Conservation (phyloP, 2,888 invertebrate species). For the Tetanocera ferruginea region DNA sequence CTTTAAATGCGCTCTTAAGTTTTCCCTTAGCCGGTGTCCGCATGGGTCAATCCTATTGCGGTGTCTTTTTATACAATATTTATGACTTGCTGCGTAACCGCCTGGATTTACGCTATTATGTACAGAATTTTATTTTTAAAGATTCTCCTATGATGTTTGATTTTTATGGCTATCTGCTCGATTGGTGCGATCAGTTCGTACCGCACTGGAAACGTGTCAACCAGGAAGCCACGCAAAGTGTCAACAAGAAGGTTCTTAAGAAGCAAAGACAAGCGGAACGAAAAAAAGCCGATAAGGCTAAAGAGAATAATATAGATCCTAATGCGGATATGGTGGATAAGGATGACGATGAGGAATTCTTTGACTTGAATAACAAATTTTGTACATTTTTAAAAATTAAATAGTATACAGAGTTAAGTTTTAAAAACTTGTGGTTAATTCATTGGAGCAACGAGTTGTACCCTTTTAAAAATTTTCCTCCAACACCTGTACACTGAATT, state of each 20-base stretch:
- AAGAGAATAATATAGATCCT: slow-evolving; percentile 52
- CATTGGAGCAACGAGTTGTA: not conserved
- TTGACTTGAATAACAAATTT: slow-evolving; percentile 68
- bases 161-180: slow-evolving; percentile 60
- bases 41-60: slow-evolving; percentile 78
- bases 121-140: slow-evolving; percentile 71
- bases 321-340: slow-evolving; percentile 56
- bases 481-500: too few relatives aligned
- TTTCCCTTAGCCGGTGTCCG: slow-evolving; percentile 73
- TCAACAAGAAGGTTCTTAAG: slow-evolving; percentile 59
- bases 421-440: not conserved
- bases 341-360: slow-evolving; percentile 53
- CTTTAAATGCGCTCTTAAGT: slow-evolving; percentile 76
- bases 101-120: slow-evolving; percentile 71
- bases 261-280: slow-evolving; percentile 59
- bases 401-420: slow-evolving; percentile 23
- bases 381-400: slow-evolving; percentile 57
- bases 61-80: slow-evolving; percentile 83
- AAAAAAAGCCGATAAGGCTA: slow-evolving; percentile 49
- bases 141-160: slow-evolving; percentile 66
- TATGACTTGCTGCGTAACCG: slow-evolving; percentile 75
- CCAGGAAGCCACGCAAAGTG: slow-evolving; percentile 47
- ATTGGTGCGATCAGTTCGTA: slow-evolving; percentile 64
- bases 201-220: slow-evolving; percentile 57
- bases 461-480: too few relatives aligned